Evolutionary conservation across 2,888 invertebrate species (phyloP), one percentile per base, ranked within the genome.

Genomic region (Escarpia spicata): DNA sequence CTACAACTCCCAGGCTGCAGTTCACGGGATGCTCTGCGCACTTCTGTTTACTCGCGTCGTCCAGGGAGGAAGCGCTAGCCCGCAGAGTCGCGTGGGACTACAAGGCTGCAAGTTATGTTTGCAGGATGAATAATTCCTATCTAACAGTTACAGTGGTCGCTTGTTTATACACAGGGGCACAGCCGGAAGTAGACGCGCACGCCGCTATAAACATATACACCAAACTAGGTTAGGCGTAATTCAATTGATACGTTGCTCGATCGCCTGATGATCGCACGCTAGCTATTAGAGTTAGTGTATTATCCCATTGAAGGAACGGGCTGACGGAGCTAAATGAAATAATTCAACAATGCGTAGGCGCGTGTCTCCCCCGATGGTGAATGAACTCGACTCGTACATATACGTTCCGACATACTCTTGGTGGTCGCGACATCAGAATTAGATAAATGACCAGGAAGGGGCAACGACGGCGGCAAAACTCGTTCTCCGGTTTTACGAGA

Each of bases 401-500:
- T 6, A 75, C 75, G 15, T 19, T n/a, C 26, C 75, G 75, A 75
- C 75, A 75, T 75, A 75, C 75, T 6, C 75, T 75, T 75, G 19
- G 75, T 26, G 75, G 75, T 75, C 75, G 75, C 75, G 75, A 75
- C 75, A n/a, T 19, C 26, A 6, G 26, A n/a, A 75, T 52, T 75
- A 75, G 75, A 75, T 75, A 75, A 75, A 75, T 26, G 75, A 75
- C 75, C 75, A 75, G 75, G 75, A 75, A 75, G n/a, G n/a, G 75
- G 26, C 75, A 26, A 26, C 26, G 75, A n/a, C 75, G 26, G 75
- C 75, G 26, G 4, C 75, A 4, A 75, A 26, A 75, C 75, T 15
- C 75, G 26, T 75, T 26, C 26, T 75, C 75, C 75, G n/a, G 75
- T 75, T 75, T 75, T 75, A 75, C 75, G 75, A 75, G 75, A 75